Evolutionary conservation across 2,797 vertebrate genomes (phyloP), one percentile per base, ranked within the genome.

Genomic region (Crypturellus tataupa): DNA sequence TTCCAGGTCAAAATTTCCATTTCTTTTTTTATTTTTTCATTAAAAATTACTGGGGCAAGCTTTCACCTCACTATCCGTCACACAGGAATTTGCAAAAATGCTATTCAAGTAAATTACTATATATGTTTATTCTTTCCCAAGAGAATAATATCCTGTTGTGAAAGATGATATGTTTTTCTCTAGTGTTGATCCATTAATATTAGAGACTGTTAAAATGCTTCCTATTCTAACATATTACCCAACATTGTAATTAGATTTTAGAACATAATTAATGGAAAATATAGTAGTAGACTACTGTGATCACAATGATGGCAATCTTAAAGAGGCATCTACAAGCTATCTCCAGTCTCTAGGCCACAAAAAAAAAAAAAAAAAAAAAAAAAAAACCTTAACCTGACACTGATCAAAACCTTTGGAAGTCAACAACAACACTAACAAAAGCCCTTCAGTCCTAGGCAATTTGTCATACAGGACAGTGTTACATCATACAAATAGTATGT

Each of bases 241-340:
- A 85, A 17, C 33, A 24, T 25, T 35, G 11, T 20, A 13, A 44
- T 49, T 40, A 80, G 12, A 75, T 75, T 87, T 83, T 31, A 15
- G 49, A 83, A 89, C 5, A 10, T 21, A 55, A 72, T 87, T 92
- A 89, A 65, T 79, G 35, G 35, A 56, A 89, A 83, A 65, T 71
- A 21, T 24, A 82, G 68, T 35, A 46, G 33, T 51, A 80, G 47
- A 40, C 23, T 80, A 58, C 53, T 55, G 51, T 9, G 7, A 82
- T 82, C 51, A 40, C 33, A 69, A 29, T 33, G 4, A 75, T 78
- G 67, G 77, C 5, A 24, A 25, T 81, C 47, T 81, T n/a, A 49
- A 40, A 68, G 85, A 80, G 75, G 3, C 20, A 10, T 71, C 83
- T 72, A 31, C 33, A 91, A 79, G 21, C 5, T 62, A n/a, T 56